phyloP scores from a whole-genome alignment of 2,797 vertebrate genomes.

The Artibeus jamaicensis region DNA sequence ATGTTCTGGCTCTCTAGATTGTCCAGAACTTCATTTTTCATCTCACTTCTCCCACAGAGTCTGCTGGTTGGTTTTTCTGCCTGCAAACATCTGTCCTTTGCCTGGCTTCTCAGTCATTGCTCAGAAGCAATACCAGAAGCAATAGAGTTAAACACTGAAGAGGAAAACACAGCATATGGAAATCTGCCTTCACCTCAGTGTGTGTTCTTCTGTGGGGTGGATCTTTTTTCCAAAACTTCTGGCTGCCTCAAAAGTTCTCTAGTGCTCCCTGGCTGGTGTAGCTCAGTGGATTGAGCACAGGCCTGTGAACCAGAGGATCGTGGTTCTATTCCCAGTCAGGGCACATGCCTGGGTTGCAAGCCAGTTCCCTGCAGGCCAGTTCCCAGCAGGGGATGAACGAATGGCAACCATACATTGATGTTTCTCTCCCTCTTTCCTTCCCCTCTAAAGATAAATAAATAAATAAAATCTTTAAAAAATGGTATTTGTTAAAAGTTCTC shows the following conservation, averaged over 20 bases:
- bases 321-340: too few species aligned
- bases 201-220: background rate
- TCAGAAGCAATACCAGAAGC: background rate
- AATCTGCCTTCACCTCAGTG: background rate
- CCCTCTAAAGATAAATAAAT: too few species aligned
- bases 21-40: background rate
- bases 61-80: background rate
- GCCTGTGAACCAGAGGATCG: too few species aligned
- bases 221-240: background rate
- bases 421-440: too few species aligned
- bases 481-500: background rate
- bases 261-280: too few species aligned
- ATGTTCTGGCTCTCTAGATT: background rate
- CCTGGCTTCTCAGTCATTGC: background rate
- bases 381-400: too few species aligned
- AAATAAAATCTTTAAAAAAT: too few species aligned
- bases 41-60: background rate
- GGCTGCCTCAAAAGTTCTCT: background rate
- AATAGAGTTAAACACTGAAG: background rate
- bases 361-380: too few species aligned
- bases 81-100: background rate
- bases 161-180: background rate
- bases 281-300: too few species aligned
- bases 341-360: too few species aligned
- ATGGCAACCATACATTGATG: too few species aligned